These are phyloP conservation scores for Pyrrhia umbra DNA, from an alignment of 2,888 invertebrate genomes.

Conservation along the genomic window DNA sequence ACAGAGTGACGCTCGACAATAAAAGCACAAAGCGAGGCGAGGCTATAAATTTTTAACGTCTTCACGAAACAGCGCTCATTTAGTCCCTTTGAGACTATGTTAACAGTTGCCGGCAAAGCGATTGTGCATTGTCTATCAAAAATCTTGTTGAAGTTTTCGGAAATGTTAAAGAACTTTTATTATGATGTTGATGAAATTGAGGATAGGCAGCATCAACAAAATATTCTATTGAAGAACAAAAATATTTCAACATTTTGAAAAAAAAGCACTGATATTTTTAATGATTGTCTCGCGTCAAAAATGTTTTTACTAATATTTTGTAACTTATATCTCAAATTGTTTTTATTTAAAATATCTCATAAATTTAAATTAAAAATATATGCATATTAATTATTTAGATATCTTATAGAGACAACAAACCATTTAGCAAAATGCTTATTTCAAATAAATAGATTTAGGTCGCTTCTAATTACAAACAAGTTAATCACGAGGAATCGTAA, in stretches of 20 bases:
- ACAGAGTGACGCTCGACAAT: slow-evolving; percentile 70
- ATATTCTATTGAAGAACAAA: neutral
- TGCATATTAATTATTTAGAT: too few species aligned
- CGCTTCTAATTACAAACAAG: slow-evolving; percentile 12
- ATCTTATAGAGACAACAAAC: neutral
- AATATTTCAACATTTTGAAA: neutral
- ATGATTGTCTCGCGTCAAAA: too few species aligned
- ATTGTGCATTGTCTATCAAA: slow-evolving; percentile 50
- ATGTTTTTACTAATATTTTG: too few species aligned
- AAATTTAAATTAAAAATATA: too few species aligned
- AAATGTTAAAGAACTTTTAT: slow-evolving; percentile 5
- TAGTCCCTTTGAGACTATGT: slow-evolving; percentile 72
- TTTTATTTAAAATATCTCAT: too few species aligned
- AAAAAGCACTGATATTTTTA: neutral
- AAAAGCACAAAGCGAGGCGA: slow-evolving; percentile 80
- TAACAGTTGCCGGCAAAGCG: slow-evolving; percentile 28
- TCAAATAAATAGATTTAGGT: slow-evolving; percentile 5
- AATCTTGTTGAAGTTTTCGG: slow-evolving; percentile 24
- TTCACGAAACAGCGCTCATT: slow-evolving; percentile 80
- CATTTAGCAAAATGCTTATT: slow-evolving; percentile 1
- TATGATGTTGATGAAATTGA: slow-evolving; percentile 16
- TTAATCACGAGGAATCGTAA: slow-evolving; percentile 27
- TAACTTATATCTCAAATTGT: too few species aligned
- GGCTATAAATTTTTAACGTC: slow-evolving; percentile 85
- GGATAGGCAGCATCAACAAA: slow-evolving; percentile 1